phyloP scores from a whole-genome alignment of 1,140 invertebrate genomes.

The Marisa cornuarietis region DNA sequence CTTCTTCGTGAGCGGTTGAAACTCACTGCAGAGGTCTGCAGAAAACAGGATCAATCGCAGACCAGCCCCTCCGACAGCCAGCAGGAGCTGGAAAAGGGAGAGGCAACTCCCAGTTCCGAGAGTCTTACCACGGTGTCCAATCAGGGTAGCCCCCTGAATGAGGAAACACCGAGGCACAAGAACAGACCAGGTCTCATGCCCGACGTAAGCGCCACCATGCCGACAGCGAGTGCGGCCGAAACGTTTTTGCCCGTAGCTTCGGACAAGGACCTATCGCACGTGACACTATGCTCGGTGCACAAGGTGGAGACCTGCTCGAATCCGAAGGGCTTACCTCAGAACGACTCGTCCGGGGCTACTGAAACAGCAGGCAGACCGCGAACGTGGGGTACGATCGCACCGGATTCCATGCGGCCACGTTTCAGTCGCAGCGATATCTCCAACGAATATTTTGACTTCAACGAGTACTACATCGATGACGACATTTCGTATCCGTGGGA shows the following conservation, averaged over 20 bases:
- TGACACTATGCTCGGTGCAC: neutral
- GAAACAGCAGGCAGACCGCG: neutral
- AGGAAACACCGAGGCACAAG: neutral
- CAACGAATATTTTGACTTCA: constrained; percentile 14
- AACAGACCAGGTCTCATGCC: neutral
- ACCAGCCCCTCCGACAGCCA: neutral
- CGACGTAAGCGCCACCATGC: neutral
- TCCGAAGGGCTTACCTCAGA: neutral
- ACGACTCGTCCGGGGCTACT: neutral
- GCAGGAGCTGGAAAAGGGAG: constrained; percentile 1
- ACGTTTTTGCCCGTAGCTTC: neutral
- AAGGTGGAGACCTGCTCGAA: neutral
- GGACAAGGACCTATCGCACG: neutral
- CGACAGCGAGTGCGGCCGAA: neutral
- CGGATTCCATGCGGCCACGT: neutral
- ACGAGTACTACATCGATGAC: constrained; percentile 24
- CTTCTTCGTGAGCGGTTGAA: neutral
- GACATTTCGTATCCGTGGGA: neutral
- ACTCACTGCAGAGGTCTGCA: neutral
- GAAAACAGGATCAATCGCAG: neutral
- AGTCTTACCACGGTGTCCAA: constrained; percentile 15
- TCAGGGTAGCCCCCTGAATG: neutral
- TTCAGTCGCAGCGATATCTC: constrained; percentile 5
- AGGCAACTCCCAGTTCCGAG: neutral
- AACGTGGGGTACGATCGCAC: neutral